phyloP scores from a whole-genome alignment of 2,113 vertebrate genomes.

The Zapornia atra region DNA sequence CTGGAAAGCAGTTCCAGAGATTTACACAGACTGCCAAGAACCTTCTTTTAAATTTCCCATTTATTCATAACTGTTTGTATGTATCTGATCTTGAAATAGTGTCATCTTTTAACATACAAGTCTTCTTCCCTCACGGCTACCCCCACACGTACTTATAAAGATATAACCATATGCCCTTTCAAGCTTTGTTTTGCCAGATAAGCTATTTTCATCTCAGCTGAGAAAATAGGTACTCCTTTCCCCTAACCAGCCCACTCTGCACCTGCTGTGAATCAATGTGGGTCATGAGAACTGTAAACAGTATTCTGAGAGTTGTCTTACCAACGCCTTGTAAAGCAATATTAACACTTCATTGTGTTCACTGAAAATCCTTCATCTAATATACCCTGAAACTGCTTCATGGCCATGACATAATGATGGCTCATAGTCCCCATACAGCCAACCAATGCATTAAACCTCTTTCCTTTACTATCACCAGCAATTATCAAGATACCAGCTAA shows the following conservation, averaged over 20 bases:
- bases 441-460: background rate
- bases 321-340: background rate
- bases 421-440: background rate
- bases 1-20: slow-evolving; percentile 35
- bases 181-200: slow-evolving; percentile 59
- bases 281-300: slow-evolving; percentile 60
- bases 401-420: background rate
- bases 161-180: slow-evolving; percentile 59
- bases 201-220: slow-evolving; percentile 61
- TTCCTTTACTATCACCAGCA: background rate
- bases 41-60: background rate
- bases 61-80: slow-evolving; percentile 50
- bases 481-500: background rate
- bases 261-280: slow-evolving; percentile 60
- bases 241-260: slow-evolving; percentile 49
- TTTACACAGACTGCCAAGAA: slow-evolving; percentile 39
- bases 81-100: slow-evolving; percentile 46
- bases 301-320: background rate
- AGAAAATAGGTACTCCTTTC: slow-evolving; percentile 60
- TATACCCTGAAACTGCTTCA: background rate
- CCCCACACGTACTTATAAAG: slow-evolving; percentile 25
- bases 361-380: background rate
- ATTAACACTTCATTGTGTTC: slow-evolving; percentile 21
- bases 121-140: background rate
- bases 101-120: slow-evolving; percentile 22